Evolutionary conservation across 1,140 invertebrate species (phyloP), one percentile per base, ranked within the genome.

Genomic region (Leptoteleia sp.): DNA sequence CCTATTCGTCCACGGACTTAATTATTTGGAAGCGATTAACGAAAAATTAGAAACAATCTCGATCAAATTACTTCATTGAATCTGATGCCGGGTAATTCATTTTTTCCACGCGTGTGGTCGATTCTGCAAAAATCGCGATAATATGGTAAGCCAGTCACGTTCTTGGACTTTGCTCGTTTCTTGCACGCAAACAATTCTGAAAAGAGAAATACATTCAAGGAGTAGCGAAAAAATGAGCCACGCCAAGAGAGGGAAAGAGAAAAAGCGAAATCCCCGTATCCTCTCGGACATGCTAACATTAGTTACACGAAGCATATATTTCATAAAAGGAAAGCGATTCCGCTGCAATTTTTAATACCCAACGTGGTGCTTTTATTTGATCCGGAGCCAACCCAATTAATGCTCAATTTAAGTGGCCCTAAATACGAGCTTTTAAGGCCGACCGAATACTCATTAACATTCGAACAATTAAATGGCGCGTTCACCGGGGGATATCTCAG

Each of bases 111-210:
- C 64, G 73, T 70, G 73, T 76, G 73, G 64, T 76, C 57, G 64
- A 70, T 68, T 70, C 64, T 27, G 57, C 64, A 76, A 76, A 76
- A 76, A 64, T 68, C 57, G 65, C 57, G 64, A 70, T 76, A 70
- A 70, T 76, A 70, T 76, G 64, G 72, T 76, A 76, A 76, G 72
- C 72, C 72, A 61, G 72, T 76, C 72, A 76, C 72, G 72, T 76
- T 76, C 72, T 55, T 62, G 62, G 62, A 76, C 62, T 68, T 76
- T 70, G 73, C 64, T 76, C 59, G 65, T 77, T 77, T 71, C 75
- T 77, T 65, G 75, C 75, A 77, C 75, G 75, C 65, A 65, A 77
- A 77, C 75, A 65, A 71, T 77, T 71, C 75, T 65, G 65, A 71
- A 77, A 77, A 77, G 64, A 77, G 65, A 77, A 62, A 71, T 77